Percentiles rank a stretch among this genome's conserved stretches.
These are phyloP conservation scores for Amorpha juglandis DNA, from an alignment of 2,888 invertebrate species.

Conservation along the genomic window DNA sequence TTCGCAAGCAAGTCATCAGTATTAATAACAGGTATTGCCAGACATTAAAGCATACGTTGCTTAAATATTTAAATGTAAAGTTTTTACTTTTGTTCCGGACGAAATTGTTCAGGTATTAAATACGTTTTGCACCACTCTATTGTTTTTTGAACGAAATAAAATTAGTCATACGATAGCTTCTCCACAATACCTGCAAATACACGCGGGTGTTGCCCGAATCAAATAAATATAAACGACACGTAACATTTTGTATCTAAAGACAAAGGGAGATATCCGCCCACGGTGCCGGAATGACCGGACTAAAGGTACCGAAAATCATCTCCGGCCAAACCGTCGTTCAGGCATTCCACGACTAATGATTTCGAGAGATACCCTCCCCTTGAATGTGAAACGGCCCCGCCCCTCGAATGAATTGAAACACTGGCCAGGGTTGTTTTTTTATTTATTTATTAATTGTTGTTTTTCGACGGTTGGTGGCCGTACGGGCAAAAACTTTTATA, in stretches of 20 bases:
- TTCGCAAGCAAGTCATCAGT: too few species aligned
- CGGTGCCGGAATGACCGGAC: slow-evolving; percentile 48
- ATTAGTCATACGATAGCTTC: slow-evolving; percentile 51
- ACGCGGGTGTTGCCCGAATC: slow-evolving; percentile 64
- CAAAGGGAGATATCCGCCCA: slow-evolving; percentile 80
- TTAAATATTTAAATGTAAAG: too few species aligned
- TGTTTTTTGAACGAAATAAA: too few species aligned
- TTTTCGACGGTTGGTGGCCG: slow-evolving; percentile 73
- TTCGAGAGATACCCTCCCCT: slow-evolving; percentile 81
- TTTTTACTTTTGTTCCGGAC: too few species aligned
- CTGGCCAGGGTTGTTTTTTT: slow-evolving; percentile 64
- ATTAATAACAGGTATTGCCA: too few species aligned
- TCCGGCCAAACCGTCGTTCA: slow-evolving; percentile 71
- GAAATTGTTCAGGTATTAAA: too few species aligned
- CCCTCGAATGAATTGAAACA: slow-evolving; percentile 82
- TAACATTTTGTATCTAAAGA: slow-evolving; percentile 75
- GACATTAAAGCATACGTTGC: too few species aligned
- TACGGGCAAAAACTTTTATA: slow-evolving; percentile 47
- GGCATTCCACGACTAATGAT: slow-evolving; percentile 82
- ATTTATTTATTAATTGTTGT: slow-evolving; percentile 80
- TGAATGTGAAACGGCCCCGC: slow-evolving; percentile 83
- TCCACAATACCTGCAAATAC: slow-evolving; percentile 68
- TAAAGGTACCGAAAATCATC: slow-evolving; percentile 79
- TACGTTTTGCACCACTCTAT: too few species aligned
- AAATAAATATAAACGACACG: slow-evolving; percentile 73